Conservation (phyloP, 2,113 vertebrate genomes). For the Callipepla californica region DNA sequence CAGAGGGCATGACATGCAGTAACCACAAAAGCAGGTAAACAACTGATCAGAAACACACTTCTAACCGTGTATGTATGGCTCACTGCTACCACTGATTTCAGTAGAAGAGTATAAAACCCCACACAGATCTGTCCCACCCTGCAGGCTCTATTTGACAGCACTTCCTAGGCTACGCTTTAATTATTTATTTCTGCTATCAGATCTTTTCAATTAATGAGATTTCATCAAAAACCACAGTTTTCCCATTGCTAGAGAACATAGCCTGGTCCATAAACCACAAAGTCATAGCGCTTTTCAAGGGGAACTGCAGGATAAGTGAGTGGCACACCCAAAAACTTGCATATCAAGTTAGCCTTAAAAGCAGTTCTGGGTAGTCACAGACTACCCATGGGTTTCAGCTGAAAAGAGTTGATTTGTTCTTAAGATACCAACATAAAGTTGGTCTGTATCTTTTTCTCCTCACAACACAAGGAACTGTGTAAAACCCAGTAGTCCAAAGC, state of each 20-base stretch:
- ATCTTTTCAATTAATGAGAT: neutral
- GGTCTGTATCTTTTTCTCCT: neutral
- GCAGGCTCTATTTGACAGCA: neutral
- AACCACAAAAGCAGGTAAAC: neutral
- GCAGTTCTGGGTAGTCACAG: neutral
- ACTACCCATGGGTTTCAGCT: neutral
- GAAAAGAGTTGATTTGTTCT: neutral
- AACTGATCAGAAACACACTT: neutral
- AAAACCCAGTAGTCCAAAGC: neutral
- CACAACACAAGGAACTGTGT: neutral
- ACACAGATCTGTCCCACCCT: neutral
- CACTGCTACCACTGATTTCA: neutral
- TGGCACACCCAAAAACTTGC: neutral
- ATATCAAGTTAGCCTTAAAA: neutral
- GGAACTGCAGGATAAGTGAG: neutral
- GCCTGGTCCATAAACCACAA: neutral
- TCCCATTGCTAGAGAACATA: neutral
- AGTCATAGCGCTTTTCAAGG: neutral
- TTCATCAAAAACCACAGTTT: neutral
- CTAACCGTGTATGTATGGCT: accelerated
- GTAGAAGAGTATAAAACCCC: neutral
- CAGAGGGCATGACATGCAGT: neutral
- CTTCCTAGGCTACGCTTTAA: neutral
- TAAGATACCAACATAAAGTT: neutral
- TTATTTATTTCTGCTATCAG: neutral